phyloP scores from a whole-genome alignment of 1,140 invertebrate genomes.

The Adoxophyes honmai region DNA sequence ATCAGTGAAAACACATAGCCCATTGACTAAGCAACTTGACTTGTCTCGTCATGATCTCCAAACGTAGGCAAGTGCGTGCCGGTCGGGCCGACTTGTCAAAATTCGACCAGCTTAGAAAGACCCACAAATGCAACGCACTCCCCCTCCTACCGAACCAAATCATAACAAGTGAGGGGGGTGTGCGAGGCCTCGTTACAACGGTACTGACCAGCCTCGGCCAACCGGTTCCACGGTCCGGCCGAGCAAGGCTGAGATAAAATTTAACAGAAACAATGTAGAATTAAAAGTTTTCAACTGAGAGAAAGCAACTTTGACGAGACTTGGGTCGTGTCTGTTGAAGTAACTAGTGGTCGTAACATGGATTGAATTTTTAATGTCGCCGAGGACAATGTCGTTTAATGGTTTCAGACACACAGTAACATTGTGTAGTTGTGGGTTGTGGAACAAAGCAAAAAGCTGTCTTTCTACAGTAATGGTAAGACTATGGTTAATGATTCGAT shows the following conservation, averaged over 20 bases:
- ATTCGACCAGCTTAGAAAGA: constrained; percentile 21
- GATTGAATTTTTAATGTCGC: too few species aligned
- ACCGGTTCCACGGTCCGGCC: constrained; percentile 47
- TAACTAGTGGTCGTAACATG: too few species aligned
- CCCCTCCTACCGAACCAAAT: background rate
- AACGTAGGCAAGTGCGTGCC: constrained; percentile 24
- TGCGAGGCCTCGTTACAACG: constrained; percentile 26
- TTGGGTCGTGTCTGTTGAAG: too few species aligned
- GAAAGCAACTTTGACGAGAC: constrained; percentile 2
- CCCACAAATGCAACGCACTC: constrained; percentile 13
- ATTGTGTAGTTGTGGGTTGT: too few species aligned
- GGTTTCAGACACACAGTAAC: too few species aligned
- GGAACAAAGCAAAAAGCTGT: too few species aligned
- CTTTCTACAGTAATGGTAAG: too few species aligned
- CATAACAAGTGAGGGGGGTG: background rate
- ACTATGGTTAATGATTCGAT: too few species aligned
- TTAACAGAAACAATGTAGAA: constrained; percentile 7
- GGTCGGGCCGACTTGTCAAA: constrained; percentile 1
- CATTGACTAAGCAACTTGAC: too few species aligned
- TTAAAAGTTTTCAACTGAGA: constrained; percentile 5
- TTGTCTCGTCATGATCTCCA: constrained; percentile 2
- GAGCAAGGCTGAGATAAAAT: constrained; percentile 38
- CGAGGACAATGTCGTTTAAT: too few species aligned
- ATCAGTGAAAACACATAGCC: too few species aligned
- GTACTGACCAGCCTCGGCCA: constrained; percentile 32